Evolutionary conservation across 2,113 vertebrate species (phyloP), one percentile per base, ranked within the genome.

Genomic region (Callorhinus ursinus): DNA sequence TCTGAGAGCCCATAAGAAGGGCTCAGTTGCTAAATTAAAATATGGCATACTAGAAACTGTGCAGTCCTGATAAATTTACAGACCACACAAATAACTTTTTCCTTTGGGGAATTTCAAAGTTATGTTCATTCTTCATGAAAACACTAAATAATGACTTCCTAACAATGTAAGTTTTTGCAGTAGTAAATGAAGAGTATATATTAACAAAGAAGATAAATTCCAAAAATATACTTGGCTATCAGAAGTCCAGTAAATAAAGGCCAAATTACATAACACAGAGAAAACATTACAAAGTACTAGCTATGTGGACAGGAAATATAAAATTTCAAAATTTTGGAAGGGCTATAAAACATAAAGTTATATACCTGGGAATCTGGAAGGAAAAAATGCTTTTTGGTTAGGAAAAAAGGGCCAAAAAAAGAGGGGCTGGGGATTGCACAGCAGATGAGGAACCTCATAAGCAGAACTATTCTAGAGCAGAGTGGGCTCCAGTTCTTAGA

Each of bases 241-340:
- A 96, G 36, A 97, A 94, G 76, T 90, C 4, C 19, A 82, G 14
- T 93, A 76, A 92, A 76, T 61, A 90, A 96, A 84, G 15, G 26
- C n/a, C 9, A 51, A 74, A 77, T 77, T 69, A 96, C 14, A 24
- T 42, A 93, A 92, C 71, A 88, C 9, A 93, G 15, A 77, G 18
- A 88, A 90, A 72, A 16, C 87, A 83, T 24, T 93, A 18, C 22
- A 90, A 94, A 86, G 51, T 83, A 59, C 9, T 59, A 89, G 65
- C 49, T 93, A 36, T 16, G 5, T 18, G 11, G n/a, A 16, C 26
- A 89, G 12, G 84, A 94, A 92, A 93, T 67, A 53, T 15, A 39
- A 71, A 67, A 63, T 81, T 88, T 67, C 63, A 88, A 46, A 59
- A 80, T 22, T 85, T 88, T 36, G 81, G 82, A 69, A 96, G 55